Evolutionary conservation across 2,888 invertebrate genomes (phyloP), one percentile per base, ranked within the genome.

Genomic region (Rhimphoctona megacephalus): DNA sequence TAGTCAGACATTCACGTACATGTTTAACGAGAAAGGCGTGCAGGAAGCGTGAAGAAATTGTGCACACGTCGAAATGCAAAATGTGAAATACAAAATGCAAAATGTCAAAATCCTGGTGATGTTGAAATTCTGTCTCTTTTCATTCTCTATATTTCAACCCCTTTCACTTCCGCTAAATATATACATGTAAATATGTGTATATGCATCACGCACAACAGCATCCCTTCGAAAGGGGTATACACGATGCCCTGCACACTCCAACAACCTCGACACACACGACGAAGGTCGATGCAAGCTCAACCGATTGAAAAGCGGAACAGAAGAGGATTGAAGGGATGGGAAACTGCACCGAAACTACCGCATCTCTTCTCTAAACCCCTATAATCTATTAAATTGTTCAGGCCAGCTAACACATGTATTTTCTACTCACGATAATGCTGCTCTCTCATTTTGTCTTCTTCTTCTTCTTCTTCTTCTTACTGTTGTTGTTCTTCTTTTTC

Each of bases 321-420:
- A 19, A 52, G 49, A 66, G 70, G 83, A 11, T 36, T 49, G 57
- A n/a, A 70, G 52, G 46, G 78, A 57, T 43, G 39, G 76, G 77
- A 64, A 64, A 72, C 70, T 70, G 83, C 61, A 83, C 61, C 83
- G 64, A 77, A 77, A 83, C 49, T 83, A 54, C 83, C 70, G 69
- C 72, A 67, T 67, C 76, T 36, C 74, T 52, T 9, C 74, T 74
- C 30, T 66, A 73, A 85, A 67, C 66, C 89, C 90, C 91, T 91
- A 90, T 92, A 92, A 93, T 93, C 91, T 91, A 88, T 89, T 88
- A 88, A 91, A 93, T 92, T 93, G 92, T 91, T 90, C 91, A 80
- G 85, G 46, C 72, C 30, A 36, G 33, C 57, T 39, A 57, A 36
- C 43, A 80, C 89, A 87, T 90, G 90, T 91, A 90, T 91, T 92